Evolutionary conservation across 2,888 invertebrate species (phyloP).

Genomic region (Encarsia formosa): DNA sequence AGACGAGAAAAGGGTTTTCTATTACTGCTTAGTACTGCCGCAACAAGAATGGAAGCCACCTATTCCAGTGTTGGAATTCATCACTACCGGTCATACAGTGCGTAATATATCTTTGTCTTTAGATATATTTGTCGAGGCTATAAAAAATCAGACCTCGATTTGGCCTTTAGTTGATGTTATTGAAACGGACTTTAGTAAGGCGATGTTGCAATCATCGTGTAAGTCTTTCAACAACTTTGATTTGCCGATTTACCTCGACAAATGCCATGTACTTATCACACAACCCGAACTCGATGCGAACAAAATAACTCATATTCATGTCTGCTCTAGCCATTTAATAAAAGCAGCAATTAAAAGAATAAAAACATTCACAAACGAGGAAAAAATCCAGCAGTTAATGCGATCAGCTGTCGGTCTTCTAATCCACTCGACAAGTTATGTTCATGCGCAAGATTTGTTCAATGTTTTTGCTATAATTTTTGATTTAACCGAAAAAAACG

Average conservation of each 20-base stretch:
- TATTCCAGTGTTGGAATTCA: not conserved
- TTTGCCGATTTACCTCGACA: not conserved
- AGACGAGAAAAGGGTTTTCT: not conserved
- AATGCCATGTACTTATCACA: not conserved
- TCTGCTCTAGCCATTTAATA: constrained; percentile 3
- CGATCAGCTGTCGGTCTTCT: not conserved
- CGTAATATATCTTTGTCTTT: not conserved
- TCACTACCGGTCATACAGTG: not conserved
- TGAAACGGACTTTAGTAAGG: constrained; percentile 6
- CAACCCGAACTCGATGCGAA: not conserved
- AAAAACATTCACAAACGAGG: not conserved
- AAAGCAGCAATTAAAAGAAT: not conserved
- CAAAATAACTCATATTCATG: not conserved
- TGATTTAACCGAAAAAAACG: not conserved
- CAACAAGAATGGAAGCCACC: not conserved
- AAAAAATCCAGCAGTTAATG: not conserved
- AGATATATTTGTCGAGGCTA: not conserved
- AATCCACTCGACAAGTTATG: not conserved
- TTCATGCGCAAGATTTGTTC: not conserved
- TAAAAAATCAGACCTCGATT: no score
- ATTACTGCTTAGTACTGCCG: not conserved
- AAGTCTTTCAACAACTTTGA: constrained; percentile 6
- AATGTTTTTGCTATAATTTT: not conserved
- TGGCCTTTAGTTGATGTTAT: not conserved
- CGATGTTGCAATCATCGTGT: not conserved